phyloP scores from a whole-genome alignment of 2,797 vertebrate genomes.

The Sternotherus odoratus region DNA sequence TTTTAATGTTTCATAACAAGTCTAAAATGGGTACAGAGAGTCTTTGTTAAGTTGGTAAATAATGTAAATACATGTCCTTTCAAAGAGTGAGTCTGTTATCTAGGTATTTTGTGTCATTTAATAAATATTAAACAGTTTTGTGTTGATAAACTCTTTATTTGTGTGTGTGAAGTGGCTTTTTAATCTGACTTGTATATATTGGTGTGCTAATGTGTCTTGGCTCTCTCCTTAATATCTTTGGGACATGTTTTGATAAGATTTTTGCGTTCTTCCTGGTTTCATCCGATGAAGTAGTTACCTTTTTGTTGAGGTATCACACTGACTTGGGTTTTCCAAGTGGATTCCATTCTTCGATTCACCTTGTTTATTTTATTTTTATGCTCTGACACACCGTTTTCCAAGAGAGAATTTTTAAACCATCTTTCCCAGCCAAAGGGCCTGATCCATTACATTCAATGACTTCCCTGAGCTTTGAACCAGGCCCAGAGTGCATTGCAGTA shows the following conservation, averaged over 20 bases:
- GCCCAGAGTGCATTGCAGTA: not conserved
- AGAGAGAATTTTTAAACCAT: not conserved
- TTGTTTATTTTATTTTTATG: not conserved
- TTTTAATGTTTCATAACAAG: slow-evolving; percentile 81
- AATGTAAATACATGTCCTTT: slow-evolving; percentile 87
- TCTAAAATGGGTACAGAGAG: slow-evolving; percentile 81
- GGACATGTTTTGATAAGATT: slow-evolving; percentile 55
- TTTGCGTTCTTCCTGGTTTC: slow-evolving; percentile 58
- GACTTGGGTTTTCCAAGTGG: slow-evolving; percentile 70
- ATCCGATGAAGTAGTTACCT: slow-evolving; percentile 33
- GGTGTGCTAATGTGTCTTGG: slow-evolving; percentile 60
- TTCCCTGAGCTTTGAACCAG: fast-evolving
- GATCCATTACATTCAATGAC: not conserved
- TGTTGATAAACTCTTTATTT: slow-evolving; percentile 75
- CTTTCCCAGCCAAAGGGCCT: not conserved
- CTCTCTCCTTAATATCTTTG: slow-evolving; percentile 49
- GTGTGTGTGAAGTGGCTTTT: slow-evolving; percentile 58
- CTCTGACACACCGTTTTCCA: not conserved
- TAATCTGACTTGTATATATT: slow-evolving; percentile 51
- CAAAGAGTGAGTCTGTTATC: slow-evolving; percentile 83
- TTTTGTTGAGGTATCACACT: slow-evolving; percentile 69
- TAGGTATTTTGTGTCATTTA: slow-evolving; percentile 86
- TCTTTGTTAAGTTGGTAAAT: slow-evolving; percentile 83
- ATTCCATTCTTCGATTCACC: slow-evolving; percentile 55
- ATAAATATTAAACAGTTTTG: slow-evolving; percentile 85